Conservation (phyloP, 2,888 invertebrate genomes). For the Crioceris asparagi region DNA sequence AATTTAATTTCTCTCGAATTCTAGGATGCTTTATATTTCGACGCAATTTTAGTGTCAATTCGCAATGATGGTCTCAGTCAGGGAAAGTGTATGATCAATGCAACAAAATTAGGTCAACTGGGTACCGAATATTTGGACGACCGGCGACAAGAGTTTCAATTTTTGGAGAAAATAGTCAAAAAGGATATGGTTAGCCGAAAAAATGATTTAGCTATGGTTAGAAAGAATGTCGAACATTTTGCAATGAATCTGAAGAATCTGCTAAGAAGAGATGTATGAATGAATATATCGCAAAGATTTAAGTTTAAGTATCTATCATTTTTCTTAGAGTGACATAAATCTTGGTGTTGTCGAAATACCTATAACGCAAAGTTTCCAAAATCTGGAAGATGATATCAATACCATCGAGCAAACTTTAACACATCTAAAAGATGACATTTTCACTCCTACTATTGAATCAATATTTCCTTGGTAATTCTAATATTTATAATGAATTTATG, state of each 20-base stretch:
- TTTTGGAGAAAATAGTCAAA: constrained; percentile 48
- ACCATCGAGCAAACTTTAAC: constrained; percentile 36
- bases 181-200: constrained; percentile 52
- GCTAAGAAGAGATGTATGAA: constrained; percentile 39
- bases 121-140: constrained; percentile 57
- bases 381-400: constrained; percentile 32
- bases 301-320: not conserved
- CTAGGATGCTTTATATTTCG: constrained; percentile 56
- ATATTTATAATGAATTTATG: not conserved
- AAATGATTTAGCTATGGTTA: constrained; percentile 43
- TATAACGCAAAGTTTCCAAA: constrained; percentile 25
- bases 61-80: constrained; percentile 49
- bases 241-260: constrained; percentile 38
- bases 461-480: constrained; percentile 38
- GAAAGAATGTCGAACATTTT: constrained; percentile 35
- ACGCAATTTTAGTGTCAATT: constrained; percentile 48
- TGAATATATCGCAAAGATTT: no score
- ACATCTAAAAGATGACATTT: constrained; percentile 34
- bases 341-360: constrained; percentile 23
- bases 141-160: constrained; percentile 48
- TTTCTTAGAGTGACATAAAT: constrained; percentile 30
- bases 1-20: not conserved
- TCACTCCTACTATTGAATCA: constrained; percentile 36
- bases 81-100: constrained; percentile 50
- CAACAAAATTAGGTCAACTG: constrained; percentile 55